phyloP scores from a whole-genome alignment of 2,113 vertebrate genomes.

The Entelurus aequoreus region DNA sequence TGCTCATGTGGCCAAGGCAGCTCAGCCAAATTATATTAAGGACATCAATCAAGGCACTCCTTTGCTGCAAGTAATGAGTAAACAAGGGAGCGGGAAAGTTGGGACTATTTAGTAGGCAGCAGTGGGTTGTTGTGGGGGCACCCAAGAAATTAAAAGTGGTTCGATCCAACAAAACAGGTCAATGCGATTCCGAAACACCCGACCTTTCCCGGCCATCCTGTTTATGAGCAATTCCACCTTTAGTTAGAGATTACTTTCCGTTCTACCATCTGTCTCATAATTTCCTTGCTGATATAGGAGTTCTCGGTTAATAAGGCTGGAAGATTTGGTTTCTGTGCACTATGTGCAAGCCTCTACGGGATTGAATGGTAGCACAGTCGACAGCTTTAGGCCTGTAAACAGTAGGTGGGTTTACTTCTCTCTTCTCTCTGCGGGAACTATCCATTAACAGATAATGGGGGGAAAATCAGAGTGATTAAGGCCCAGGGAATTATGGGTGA shows the following conservation, averaged over 20 bases:
- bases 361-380: slow-evolving; percentile 60
- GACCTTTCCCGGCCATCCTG: slow-evolving; percentile 3
- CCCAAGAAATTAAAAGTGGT: slow-evolving; percentile 20
- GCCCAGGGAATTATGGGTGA: slow-evolving; percentile 85
- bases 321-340: slow-evolving; percentile 53
- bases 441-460: slow-evolving; percentile 97
- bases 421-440: slow-evolving; percentile 81
- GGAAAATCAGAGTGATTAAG: slow-evolving; percentile 95
- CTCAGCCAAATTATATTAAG: slow-evolving; percentile 65
- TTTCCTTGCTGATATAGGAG: slow-evolving; percentile 41
- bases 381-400: slow-evolving; percentile 72
- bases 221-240: slow-evolving; percentile 47
- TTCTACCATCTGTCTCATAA: slow-evolving; percentile 42
- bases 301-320: slow-evolving; percentile 54
- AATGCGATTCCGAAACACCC: slow-evolving; percentile 9
- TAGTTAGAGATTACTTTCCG: slow-evolving; percentile 27
- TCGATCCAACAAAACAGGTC: slow-evolving; percentile 23
- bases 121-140: slow-evolving; percentile 34
- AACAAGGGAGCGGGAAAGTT: slow-evolving; percentile 55
- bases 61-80: slow-evolving; percentile 54
- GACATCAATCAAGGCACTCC: slow-evolving; percentile 62
- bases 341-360: slow-evolving; percentile 48
- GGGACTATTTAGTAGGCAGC: slow-evolving; percentile 49
- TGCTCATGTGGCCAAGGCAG: slow-evolving; percentile 49
- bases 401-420: slow-evolving; percentile 76